These are phyloP conservation scores for Caenorhabditis brenneri DNA, from an alignment of 1,140 invertebrate species.

Conservation along the genomic window DNA sequence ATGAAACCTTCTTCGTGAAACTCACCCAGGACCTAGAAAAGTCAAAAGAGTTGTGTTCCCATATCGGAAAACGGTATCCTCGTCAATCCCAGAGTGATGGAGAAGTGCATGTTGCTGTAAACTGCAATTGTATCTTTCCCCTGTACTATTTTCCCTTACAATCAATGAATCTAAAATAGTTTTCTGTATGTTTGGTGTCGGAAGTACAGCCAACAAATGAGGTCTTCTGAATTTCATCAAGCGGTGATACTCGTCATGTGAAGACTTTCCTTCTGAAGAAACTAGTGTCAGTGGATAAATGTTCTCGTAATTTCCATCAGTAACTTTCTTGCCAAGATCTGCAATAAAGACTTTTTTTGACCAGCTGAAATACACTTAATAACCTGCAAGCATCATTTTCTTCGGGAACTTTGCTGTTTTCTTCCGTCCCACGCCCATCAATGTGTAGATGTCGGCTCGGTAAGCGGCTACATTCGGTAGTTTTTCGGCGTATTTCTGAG, in stretches of 20 bases:
- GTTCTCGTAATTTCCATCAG: background rate
- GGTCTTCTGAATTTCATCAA: background rate
- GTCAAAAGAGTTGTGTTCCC: background rate
- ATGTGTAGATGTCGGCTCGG: conserved; percentile 9
- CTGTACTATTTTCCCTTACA: background rate
- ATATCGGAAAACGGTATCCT: background rate
- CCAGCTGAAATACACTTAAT: background rate
- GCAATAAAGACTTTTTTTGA: background rate
- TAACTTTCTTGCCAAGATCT: background rate
- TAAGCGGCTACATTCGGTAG: background rate
- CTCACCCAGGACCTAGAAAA: background rate
- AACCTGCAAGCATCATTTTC: conserved; percentile 11
- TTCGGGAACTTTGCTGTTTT: background rate
- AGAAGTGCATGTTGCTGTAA: conserved; percentile 1
- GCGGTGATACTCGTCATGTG: background rate
- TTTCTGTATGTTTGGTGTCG: background rate
- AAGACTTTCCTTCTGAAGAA: background rate
- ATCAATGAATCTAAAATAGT: background rate
- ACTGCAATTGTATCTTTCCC: background rate
- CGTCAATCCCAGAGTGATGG: background rate
- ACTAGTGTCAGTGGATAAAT: background rate
- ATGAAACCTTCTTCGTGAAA: background rate
- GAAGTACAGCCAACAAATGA: background rate
- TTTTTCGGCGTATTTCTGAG: conserved; percentile 2
- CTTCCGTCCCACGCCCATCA: background rate